Evolutionary conservation across 2,888 invertebrate genomes (phyloP).

Genomic region (Limnephilus lunatus): DNA sequence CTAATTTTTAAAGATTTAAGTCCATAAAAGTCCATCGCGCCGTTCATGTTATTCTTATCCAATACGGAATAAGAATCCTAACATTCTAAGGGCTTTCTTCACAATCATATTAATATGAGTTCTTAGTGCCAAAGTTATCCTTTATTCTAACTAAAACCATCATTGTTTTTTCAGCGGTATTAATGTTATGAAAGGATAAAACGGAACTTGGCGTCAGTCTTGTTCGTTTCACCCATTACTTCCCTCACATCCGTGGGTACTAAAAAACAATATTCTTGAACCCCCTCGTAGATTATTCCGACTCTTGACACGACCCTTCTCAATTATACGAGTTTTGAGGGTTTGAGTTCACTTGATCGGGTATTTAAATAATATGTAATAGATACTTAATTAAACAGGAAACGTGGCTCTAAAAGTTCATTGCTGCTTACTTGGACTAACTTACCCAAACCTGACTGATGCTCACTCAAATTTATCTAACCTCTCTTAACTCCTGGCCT

Average conservation of each 20-base stretch:
- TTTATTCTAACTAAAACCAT: neutral
- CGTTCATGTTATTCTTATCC: too few species aligned
- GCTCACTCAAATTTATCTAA: neutral
- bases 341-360: neutral
- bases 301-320: neutral
- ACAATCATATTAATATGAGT: too few species aligned
- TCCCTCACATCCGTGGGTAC: neutral
- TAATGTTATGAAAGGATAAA: neutral
- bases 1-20: too few species aligned
- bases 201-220: neutral
- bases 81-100: too few species aligned
- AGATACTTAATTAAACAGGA: neutral
- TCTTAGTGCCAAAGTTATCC: too few species aligned
- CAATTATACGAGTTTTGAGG: neutral
- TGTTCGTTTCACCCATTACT: neutral
- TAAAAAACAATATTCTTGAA: neutral
- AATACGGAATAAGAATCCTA: too few species aligned
- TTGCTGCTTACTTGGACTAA: neutral
- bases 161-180: neutral
- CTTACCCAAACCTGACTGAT: neutral
- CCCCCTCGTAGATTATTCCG: neutral
- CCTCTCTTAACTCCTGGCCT: neutral
- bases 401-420: neutral
- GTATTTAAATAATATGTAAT: constrained; percentile 2
- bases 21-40: too few species aligned